Evolutionary conservation across 2,888 invertebrate species (phyloP).

Genomic region (Sesamia inferens): DNA sequence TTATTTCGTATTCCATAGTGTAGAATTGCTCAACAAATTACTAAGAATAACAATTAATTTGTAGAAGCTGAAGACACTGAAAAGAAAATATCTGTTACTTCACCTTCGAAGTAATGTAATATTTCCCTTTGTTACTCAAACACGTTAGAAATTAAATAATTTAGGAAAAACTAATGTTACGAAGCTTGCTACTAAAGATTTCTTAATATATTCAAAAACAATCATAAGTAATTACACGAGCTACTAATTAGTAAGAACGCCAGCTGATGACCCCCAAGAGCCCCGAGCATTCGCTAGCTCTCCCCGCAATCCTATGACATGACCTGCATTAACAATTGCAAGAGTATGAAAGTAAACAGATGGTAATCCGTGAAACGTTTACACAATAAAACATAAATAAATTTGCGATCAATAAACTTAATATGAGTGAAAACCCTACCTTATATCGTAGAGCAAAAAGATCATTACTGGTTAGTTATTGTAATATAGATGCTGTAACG

Average conservation of each 20-base stretch:
- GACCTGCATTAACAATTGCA: slow-evolving; percentile 66
- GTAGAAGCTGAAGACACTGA: neutral
- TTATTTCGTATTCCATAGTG: slow-evolving; percentile 4
- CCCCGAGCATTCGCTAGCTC: slow-evolving; percentile 6
- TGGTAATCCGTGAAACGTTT: slow-evolving; percentile 70
- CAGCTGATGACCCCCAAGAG: slow-evolving; percentile 35
- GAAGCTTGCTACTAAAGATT: neutral
- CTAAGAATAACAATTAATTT: slow-evolving; percentile 29
- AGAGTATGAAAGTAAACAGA: slow-evolving; percentile 67
- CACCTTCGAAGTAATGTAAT: slow-evolving; percentile 2
- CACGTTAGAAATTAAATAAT: neutral
- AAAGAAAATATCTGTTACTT: neutral
- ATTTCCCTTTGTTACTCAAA: slow-evolving; percentile 3
- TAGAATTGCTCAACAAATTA: slow-evolving; percentile 4
- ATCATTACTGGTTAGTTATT: slow-evolving; percentile 9
- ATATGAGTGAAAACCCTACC: slow-evolving; percentile 33
- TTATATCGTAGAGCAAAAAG: slow-evolving; percentile 27
- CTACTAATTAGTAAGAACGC: slow-evolving; percentile 40
- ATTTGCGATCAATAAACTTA: slow-evolving; percentile 19
- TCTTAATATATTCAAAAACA: neutral
- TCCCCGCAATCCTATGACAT: slow-evolving; percentile 54
- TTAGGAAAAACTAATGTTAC: neutral
- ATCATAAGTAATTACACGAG: slow-evolving; percentile 23
- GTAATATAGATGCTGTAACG: slow-evolving; percentile 8
- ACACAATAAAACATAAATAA: slow-evolving; percentile 43